Percentiles rank a stretch among this genome's conserved stretches.
phyloP scores from a whole-genome alignment of 2,113 vertebrate genomes.

The Piprites chloris region DNA sequence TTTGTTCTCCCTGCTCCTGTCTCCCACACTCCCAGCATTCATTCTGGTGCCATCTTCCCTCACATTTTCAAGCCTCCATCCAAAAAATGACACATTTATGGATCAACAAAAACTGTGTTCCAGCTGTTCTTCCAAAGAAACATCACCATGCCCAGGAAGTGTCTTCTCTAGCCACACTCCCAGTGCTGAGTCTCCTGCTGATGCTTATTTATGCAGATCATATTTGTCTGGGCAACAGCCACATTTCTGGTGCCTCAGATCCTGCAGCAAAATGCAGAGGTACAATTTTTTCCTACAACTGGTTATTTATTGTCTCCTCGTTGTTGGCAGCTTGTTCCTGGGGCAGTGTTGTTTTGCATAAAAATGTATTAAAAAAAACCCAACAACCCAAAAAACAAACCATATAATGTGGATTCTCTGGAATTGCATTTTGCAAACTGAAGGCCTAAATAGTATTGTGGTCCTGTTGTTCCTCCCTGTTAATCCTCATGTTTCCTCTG shows the following conservation, averaged over 20 bases:
- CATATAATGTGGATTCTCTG: not conserved
- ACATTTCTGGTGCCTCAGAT: not conserved
- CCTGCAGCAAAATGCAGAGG: not conserved
- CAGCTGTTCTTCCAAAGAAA: not conserved
- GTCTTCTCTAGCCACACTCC: not conserved
- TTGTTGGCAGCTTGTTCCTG: not conserved
- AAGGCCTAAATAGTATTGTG: not conserved
- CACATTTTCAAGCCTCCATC: not conserved
- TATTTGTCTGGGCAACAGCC: not conserved
- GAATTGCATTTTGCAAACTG: not conserved
- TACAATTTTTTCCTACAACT: not conserved
- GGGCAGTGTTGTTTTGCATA: not conserved
- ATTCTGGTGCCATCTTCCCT: not conserved
- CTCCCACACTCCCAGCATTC: not conserved
- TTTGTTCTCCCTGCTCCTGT: not conserved
- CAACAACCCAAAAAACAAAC: no score
- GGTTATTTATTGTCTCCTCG: not conserved
- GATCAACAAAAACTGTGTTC: not conserved
- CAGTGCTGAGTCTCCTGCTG: not conserved
- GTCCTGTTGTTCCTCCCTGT: not conserved
- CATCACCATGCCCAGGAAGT: not conserved
- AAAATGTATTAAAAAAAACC: no score
- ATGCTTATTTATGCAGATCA: accelerated
- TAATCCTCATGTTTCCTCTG: not conserved
- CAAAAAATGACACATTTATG: not conserved